Base-by-base conservation (phyloP, 2,113 vertebrate genomes). In the Odontophorus gujanensis region DNA sequence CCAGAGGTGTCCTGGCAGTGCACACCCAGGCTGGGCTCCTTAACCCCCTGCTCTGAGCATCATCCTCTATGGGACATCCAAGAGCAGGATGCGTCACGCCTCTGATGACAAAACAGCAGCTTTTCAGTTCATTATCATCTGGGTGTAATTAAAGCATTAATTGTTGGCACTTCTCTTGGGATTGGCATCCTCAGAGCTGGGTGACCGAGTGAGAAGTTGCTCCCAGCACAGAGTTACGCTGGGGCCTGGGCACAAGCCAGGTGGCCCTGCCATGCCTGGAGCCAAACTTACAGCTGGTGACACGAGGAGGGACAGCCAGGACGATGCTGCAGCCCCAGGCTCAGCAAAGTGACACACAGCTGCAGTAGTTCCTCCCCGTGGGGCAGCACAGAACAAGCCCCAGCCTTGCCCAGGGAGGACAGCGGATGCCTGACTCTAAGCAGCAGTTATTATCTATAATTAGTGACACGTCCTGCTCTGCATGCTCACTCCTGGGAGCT, bases 91-190 rank as follows among this genome's bases (percentile, higher is more conserved):
- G 16, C 66, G 1, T 36, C 81, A 2, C 38, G 26, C 69, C 71
- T 87, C 73, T 76, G 59, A 73, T 89, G 69, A 72, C 11, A 42
- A 21, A 43, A 43, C 40, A 42, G 13, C 12, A 42, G 36, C 11
- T 76, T 79, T 73, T 58, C 26, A 4, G 30, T 47, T 85, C 26
- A 0, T 92, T 50, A 50, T 67, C 75, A 50, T 53, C 85, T 3
- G 36, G n/a, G 93, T 85, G 96, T 96, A 93, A 97, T 97, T 97
- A 97, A 96, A 96, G 94, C 78, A 87, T 69, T 88, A 89, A 87
- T 96, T 11, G 85, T 11, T 63, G 95, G 92, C 94, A 78, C 73
- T 83, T 91, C 77, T 80, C 78, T 85, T 22, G 75, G 88, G 90
- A 94, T 47, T 20, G 48, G 22, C 36, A 59, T 21, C 69, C 24